A percentile compares a stretch with the other conserved stretches of the same genome.
Evolutionary conservation across 2,888 invertebrate species (phyloP).

Genomic region (Arge pagana): DNA sequence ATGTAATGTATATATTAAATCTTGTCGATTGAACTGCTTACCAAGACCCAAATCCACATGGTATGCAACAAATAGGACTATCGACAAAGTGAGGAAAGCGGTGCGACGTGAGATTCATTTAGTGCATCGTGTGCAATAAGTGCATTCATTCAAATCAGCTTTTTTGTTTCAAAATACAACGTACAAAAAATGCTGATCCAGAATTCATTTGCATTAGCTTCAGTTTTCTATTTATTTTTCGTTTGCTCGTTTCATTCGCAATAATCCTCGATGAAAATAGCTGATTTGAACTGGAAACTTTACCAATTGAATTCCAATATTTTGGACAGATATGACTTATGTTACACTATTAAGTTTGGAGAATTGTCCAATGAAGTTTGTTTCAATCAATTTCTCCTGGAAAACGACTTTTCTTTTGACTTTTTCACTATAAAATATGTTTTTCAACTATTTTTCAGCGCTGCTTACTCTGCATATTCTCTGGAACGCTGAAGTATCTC

Average conservation of each 20-base stretch:
- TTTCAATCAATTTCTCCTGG: neutral
- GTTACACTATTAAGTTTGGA: neutral
- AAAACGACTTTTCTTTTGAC: neutral
- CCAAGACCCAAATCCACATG: conserved; percentile 59
- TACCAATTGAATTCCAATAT: too few relatives aligned
- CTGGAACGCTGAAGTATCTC: conserved; percentile 79
- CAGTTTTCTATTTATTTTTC: too few relatives aligned
- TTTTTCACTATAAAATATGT: neutral
- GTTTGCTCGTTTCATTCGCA: too few relatives aligned
- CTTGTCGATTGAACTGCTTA: conserved; percentile 47
- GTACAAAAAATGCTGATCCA: too few relatives aligned
- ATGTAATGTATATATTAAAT: conserved; percentile 10
- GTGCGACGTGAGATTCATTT: conserved; percentile 51
- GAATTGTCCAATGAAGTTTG: too few relatives aligned
- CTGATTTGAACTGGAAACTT: conserved; percentile 43
- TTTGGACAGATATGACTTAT: neutral
- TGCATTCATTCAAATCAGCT: conserved; percentile 42
- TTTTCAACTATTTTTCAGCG: too few relatives aligned
- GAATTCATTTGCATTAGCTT: too few relatives aligned
- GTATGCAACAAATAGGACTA: conserved; percentile 60
- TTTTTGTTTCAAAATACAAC: conserved; percentile 15
- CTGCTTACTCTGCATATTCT: conserved; percentile 67
- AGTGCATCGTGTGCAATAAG: conserved; percentile 49
- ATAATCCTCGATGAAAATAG: conserved; percentile 13
- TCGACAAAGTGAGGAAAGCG: conserved; percentile 58